Evolutionary conservation across 2,797 vertebrate species (phyloP).

Genomic region (Arnoldichthys spilopterus): DNA sequence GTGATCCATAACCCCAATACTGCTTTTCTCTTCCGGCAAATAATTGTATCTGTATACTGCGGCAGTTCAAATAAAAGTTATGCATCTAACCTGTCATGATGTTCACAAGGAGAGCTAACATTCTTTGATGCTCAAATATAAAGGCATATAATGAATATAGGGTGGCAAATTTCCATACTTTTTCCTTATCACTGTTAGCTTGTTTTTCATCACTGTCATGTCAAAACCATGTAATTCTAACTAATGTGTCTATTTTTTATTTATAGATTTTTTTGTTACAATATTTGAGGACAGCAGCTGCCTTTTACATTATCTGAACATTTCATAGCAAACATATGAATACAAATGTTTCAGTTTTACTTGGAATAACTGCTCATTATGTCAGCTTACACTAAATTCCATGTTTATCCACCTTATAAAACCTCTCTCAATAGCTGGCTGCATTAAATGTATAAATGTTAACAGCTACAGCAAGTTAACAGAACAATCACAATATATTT

Average conservation of each 20-base stretch:
- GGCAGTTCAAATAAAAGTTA: constrained; percentile 20
- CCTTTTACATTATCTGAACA: too few relatives aligned
- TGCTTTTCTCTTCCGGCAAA: constrained; percentile 30
- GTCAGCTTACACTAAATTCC: too few relatives aligned
- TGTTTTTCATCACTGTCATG: not conserved
- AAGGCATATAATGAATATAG: not conserved
- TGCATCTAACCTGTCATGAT: constrained; percentile 8
- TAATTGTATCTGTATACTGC: constrained; percentile 31
- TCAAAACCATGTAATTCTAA: not conserved
- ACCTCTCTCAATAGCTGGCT: too few relatives aligned
- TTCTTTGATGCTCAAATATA: not conserved
- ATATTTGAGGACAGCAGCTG: not conserved
- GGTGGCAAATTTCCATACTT: not conserved
- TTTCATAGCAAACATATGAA: too few relatives aligned
- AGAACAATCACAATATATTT: too few relatives aligned
- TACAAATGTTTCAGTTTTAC: too few relatives aligned
- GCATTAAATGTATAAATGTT: too few relatives aligned
- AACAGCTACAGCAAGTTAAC: too few relatives aligned
- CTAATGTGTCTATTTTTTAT: not conserved
- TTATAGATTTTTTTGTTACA: too few relatives aligned
- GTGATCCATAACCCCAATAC: constrained; percentile 52
- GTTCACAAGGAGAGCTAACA: constrained; percentile 5
- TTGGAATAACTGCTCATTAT: too few relatives aligned
- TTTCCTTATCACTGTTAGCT: not conserved
- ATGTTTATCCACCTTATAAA: too few relatives aligned